Conservation (phyloP, 2,888 invertebrate species). For the Andrena marginata region DNA sequence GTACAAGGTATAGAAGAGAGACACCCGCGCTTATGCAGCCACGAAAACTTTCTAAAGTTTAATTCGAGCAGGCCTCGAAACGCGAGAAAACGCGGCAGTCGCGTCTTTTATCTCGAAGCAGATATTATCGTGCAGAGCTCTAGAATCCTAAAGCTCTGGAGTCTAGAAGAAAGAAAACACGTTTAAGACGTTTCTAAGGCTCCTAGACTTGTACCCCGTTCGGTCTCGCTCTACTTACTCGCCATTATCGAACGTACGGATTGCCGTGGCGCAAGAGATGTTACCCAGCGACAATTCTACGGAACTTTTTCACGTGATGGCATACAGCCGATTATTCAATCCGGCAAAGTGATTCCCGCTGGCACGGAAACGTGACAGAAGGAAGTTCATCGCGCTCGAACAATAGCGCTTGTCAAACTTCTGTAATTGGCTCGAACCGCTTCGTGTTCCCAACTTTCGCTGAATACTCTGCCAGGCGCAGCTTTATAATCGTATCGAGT, state of each 20-base stretch:
- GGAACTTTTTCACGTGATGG: background rate
- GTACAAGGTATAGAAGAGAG: background rate
- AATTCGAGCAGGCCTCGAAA: background rate
- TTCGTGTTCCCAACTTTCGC: conserved; percentile 11
- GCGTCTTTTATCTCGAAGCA: background rate
- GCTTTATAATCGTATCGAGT: background rate
- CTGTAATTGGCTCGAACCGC: conserved; percentile 35
- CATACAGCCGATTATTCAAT: background rate
- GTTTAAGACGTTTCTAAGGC: conserved; percentile 30
- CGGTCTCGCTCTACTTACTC: conserved; percentile 47
- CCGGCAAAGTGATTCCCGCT: conserved; percentile 11
- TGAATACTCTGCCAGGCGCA: background rate
- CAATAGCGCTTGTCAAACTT: conserved; percentile 35
- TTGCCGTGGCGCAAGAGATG: conserved; percentile 8
- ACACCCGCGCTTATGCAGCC: background rate
- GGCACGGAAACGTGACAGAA: conserved; percentile 32
- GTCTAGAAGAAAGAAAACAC: background rate
- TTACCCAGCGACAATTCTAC: conserved; percentile 1
- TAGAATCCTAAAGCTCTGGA: too few species aligned
- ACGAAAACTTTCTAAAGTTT: background rate
- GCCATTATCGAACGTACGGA: conserved; percentile 20
- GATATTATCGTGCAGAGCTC: background rate
- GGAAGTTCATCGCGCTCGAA: conserved; percentile 20
- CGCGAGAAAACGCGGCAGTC: background rate
- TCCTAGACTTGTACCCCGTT: conserved; percentile 33